phyloP scores from a whole-genome alignment of 2,797 vertebrate species.

The Hafferia zeledoni region DNA sequence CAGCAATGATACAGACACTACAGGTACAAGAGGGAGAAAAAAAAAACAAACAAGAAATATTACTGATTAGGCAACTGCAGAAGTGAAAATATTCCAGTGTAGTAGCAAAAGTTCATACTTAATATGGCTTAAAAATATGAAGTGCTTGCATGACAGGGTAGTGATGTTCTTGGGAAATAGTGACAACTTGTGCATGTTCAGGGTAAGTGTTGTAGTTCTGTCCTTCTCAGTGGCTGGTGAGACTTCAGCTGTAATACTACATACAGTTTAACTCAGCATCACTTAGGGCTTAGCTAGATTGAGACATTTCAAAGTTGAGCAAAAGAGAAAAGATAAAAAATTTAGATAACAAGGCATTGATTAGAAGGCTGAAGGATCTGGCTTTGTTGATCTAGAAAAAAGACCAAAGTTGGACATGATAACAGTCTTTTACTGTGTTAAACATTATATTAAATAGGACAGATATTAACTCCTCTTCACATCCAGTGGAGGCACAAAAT shows the following conservation, averaged over 20 bases:
- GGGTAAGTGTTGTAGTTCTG: fast-evolving
- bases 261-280: neutral
- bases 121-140: neutral
- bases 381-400: neutral
- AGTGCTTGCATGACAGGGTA: neutral
- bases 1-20: neutral
- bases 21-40: neutral
- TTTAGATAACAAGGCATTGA: neutral
- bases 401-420: neutral
- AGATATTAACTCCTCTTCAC: neutral
- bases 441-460: neutral
- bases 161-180: neutral
- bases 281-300: neutral
- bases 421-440: neutral
- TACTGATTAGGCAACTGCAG: neutral
- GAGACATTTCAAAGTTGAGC: neutral
- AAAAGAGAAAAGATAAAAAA: neutral
- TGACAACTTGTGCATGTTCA: neutral
- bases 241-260: neutral
- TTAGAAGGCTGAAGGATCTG: neutral
- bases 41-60: neutral
- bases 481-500: neutral
- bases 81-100: neutral
- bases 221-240: neutral
- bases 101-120: neutral